Base-by-base conservation (phyloP, 35 echinoderm and acorn worm species). In the Lytechinus variegatus region DNA sequence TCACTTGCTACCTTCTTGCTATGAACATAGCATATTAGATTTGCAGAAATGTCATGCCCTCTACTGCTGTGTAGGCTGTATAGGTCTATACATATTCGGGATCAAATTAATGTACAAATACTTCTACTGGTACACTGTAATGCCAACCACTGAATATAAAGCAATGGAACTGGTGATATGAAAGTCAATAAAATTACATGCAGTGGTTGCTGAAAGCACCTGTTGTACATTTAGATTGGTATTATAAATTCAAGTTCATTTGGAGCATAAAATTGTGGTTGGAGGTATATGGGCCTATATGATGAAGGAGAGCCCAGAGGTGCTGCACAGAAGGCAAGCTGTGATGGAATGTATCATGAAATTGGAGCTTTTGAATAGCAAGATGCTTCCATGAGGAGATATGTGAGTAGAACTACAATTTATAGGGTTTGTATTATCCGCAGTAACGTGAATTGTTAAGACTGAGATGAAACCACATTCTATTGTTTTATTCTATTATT, bases 1-100 rank as follows among this genome's bases (percentile, higher is more conserved):
- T 79, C 19, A 79, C 4, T 27, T 21, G n/a, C 19, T 7, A 0
- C 66, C 66, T 4, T 79, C 19, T 79, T 3, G 66, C 66, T 79
- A 16, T 79, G 19, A 79, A 7, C 66, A n/a, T 4, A 19, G 4
- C 5, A 79, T 79, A 79, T 79, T 24, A 79, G 66, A 79, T 79
- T 79, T 79, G 3, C 66, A 79, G 66, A 79, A 79, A 79, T 79
- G 66, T 79, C 66, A 79, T 79, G 66, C 66, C 66, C 66, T 79
- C 66, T 79, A 24, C 66, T 24, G 3, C 66, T 79, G 66, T 79
- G 19, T 79, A 79, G 66, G 66, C 14, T 24, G 66, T 79, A 7
- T 79, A 79, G 66, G 66, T 79, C 19, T 79, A 79, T 71, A 58
- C 56, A 58, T 58, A 13, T 58, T 21, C 3, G 8, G 66, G 66